Evolutionary conservation across 2,113 vertebrate species (phyloP).

Genomic region (Peromyscus californicus): DNA sequence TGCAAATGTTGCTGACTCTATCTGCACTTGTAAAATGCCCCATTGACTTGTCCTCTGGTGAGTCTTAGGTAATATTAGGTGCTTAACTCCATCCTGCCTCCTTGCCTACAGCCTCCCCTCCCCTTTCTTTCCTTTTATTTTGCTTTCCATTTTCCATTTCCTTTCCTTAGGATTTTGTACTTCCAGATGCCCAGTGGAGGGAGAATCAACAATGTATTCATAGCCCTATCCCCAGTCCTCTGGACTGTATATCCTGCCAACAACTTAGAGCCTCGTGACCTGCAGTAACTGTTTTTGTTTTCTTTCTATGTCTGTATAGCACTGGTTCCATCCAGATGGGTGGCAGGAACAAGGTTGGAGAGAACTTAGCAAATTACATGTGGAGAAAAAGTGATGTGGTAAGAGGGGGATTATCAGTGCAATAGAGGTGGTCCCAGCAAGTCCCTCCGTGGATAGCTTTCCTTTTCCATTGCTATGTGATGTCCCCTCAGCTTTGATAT

Average conservation of each 20-base stretch:
- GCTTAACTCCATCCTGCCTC: neutral
- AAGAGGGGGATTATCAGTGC: neutral
- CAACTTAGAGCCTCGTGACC: neutral
- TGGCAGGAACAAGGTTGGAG: neutral
- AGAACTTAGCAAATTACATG: neutral
- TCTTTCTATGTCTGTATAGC: neutral
- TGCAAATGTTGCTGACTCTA: neutral
- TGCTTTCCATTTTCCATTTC: neutral
- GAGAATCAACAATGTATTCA: neutral
- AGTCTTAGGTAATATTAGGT: neutral
- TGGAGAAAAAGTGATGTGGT: neutral
- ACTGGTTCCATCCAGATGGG: neutral
- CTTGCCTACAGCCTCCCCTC: accelerated
- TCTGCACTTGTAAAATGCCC: neutral
- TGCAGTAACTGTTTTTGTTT: neutral
- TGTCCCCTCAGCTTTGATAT: neutral
- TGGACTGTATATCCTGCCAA: neutral
- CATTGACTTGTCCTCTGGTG: neutral
- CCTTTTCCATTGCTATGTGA: neutral
- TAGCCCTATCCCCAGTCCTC: neutral
- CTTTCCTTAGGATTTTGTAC: neutral
- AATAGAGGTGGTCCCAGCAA: neutral
- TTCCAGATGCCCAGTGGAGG: neutral
- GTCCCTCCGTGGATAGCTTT: neutral
- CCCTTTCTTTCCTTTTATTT: neutral